These are phyloP conservation scores for Leptodactylus fuscus DNA, from an alignment of 2,113 vertebrate species.

Conservation along the genomic window DNA sequence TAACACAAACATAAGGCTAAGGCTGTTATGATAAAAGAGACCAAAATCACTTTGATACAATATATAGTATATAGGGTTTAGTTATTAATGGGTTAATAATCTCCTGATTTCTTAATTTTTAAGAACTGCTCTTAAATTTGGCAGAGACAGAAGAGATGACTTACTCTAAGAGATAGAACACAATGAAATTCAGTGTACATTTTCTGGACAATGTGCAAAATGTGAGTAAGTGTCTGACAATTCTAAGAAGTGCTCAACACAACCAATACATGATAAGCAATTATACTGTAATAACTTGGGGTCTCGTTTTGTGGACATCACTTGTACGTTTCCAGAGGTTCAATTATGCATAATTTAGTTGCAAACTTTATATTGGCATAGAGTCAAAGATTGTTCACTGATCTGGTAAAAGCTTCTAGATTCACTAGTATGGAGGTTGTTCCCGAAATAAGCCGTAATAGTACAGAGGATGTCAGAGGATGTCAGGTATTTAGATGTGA, in stretches of 20 bases:
- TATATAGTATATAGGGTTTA: background rate
- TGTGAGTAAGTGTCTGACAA: slow-evolving; percentile 18
- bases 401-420: background rate
- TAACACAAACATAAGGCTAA: no score
- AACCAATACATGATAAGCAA: background rate
- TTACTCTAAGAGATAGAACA: slow-evolving; percentile 3
- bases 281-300: background rate
- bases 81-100: background rate
- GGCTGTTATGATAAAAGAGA: no score
- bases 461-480: no score
- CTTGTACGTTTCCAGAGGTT: background rate
- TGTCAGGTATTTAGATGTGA: no score
- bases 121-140: no score
- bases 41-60: no score
- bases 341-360: background rate
- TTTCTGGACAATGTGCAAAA: slow-evolving; percentile 8
- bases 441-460: no score
- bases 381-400: background rate
- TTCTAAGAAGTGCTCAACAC: background rate
- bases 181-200: background rate
- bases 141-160: background rate
- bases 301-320: background rate
- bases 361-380: no score
- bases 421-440: background rate
- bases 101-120: background rate